A percentile compares a stretch with the other conserved stretches of the same genome.
phyloP scores from a whole-genome alignment of 2,797 vertebrate species.

The Protosalanx chinensis region DNA sequence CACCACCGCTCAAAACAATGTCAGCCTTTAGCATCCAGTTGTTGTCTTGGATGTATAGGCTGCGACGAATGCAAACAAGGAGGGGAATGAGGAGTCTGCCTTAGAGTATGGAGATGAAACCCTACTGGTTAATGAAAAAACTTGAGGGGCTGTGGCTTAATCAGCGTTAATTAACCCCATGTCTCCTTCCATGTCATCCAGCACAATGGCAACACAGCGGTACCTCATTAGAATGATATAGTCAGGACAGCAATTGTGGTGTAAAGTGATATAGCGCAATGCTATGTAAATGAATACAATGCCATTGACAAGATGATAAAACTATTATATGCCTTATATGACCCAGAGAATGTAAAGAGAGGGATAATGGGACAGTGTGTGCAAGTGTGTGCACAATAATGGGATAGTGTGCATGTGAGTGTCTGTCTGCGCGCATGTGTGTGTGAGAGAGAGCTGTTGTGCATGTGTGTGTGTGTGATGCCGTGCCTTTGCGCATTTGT shows the following conservation, averaged over 20 bases:
- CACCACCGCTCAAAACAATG: neutral
- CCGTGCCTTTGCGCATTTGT: too few relatives aligned
- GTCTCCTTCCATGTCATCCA: conserved; percentile 65
- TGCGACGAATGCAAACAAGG: neutral
- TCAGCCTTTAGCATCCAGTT: too few relatives aligned
- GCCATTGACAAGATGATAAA: conserved; percentile 62
- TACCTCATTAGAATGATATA: conserved; percentile 68
- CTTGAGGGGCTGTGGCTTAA: conserved; percentile 56
- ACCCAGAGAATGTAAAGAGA: conserved; percentile 40
- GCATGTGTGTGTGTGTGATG: neutral
- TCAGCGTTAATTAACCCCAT: conserved; percentile 69
- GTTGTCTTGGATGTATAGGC: too few relatives aligned
- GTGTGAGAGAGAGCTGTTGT: too few relatives aligned
- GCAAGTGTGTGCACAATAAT: too few relatives aligned
- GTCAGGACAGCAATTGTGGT: conserved; percentile 65
- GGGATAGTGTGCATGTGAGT: neutral
- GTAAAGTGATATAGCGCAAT: conserved; percentile 56
- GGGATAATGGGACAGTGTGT: neutral
- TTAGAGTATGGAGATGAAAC: conserved; percentile 45
- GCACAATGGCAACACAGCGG: conserved; percentile 68
- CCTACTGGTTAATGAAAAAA: conserved; percentile 50
- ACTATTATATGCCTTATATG: conserved; percentile 66
- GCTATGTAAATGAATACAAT: conserved; percentile 46
- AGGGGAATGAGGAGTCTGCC: conserved; percentile 49
- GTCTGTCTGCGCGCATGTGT: neutral